A percentile compares a stretch with the other conserved stretches of the same genome.
Conservation (phyloP, 2,113 vertebrate species). For the Mungos mungo region DNA sequence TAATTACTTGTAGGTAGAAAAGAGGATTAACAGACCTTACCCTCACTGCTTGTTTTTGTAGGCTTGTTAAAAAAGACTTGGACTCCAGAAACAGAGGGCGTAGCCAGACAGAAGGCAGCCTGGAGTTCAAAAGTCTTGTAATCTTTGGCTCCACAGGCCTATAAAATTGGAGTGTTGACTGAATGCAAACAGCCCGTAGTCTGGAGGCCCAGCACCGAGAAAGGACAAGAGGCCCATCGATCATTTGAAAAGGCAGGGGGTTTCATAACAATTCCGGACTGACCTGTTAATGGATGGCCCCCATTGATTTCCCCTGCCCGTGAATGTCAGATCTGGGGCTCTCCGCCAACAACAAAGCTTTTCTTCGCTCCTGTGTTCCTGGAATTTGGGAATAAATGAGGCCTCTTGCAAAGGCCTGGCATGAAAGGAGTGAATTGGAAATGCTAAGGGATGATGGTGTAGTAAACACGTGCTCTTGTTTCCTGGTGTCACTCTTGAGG, state of each 20-base stretch:
- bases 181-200: conserved; percentile 85
- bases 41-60: conserved; percentile 77
- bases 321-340: conserved; percentile 71
- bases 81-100: conserved; percentile 85
- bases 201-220: conserved; percentile 64
- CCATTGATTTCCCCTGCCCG: conserved; percentile 28
- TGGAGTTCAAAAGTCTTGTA: conserved; percentile 87
- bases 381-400: conserved; percentile 55
- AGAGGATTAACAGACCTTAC: conserved; percentile 64
- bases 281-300: conserved; percentile 70
- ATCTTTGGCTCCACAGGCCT: conserved; percentile 86
- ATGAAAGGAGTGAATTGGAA: conserved; percentile 63
- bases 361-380: neutral
- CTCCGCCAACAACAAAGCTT: conserved; percentile 71
- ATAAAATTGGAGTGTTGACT: conserved; percentile 88
- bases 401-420: neutral
- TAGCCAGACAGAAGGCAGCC: conserved; percentile 87
- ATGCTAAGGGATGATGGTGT: conserved; percentile 23
- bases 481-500: conserved; percentile 63
- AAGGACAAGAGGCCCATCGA: conserved; percentile 80
- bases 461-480: conserved; percentile 36
- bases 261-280: conserved; percentile 42
- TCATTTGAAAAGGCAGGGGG: conserved; percentile 79
- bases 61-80: conserved; percentile 79
- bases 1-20: conserved; percentile 58